These are phyloP conservation scores for Pomacea maculata DNA, from an alignment of 1,140 invertebrate genomes.

Conservation along the genomic window DNA sequence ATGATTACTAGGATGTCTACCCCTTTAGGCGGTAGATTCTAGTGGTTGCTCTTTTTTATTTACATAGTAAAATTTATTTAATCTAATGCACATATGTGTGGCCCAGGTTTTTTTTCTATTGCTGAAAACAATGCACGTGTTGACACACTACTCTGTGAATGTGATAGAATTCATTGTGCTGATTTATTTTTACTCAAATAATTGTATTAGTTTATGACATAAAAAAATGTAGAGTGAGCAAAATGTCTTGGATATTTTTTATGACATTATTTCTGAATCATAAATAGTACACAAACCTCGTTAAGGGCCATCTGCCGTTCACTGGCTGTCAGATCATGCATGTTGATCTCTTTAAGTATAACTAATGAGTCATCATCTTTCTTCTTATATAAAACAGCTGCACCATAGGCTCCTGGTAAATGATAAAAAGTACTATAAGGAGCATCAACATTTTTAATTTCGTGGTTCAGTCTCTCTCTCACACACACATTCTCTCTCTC, in stretches of 20 bases:
- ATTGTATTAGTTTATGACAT: background rate
- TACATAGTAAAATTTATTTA: no score
- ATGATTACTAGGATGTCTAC: no score
- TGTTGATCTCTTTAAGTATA: slow-evolving; percentile 81
- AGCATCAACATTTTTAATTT: no score
- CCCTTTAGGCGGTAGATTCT: no score
- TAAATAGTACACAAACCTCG: slow-evolving; percentile 69
- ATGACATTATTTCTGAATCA: background rate
- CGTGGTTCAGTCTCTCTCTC: background rate
- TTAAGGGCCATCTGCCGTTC: slow-evolving; percentile 80
- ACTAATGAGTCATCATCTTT: slow-evolving; percentile 75
- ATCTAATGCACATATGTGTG: no score
- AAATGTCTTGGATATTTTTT: background rate
- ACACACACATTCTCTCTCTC: slow-evolving; percentile 6
- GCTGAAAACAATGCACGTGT: no score
- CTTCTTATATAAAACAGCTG: slow-evolving; percentile 77
- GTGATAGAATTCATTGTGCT: no score
- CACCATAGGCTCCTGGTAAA: slow-evolving; percentile 77
- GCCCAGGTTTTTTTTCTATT: no score
- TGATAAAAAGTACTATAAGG: background rate
- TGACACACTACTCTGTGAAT: background rate
- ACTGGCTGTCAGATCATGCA: slow-evolving; percentile 75
- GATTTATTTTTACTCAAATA: no score
- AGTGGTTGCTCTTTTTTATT: no score
- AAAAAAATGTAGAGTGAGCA: background rate